A percentile compares a stretch with the other conserved stretches of the same genome.
Conservation (phyloP, 1,140 invertebrate species). For the Formica exsecta region DNA sequence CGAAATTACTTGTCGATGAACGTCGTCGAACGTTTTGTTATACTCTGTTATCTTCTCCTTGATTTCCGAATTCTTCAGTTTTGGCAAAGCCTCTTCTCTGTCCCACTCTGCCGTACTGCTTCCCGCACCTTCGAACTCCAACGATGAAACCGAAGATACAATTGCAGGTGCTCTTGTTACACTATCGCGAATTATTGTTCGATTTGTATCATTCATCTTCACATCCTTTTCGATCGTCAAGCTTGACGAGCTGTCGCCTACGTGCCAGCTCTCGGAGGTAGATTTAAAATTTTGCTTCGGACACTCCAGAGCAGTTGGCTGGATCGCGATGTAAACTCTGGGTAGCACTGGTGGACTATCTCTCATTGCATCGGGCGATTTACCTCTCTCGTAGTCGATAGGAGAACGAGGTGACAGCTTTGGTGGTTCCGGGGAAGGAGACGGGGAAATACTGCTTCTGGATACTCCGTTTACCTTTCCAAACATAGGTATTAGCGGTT, state of each 20-base stretch:
- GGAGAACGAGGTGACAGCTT: constrained; percentile 75
- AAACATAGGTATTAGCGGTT: constrained; percentile 15
- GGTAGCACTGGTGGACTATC: constrained; percentile 76
- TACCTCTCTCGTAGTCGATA: constrained; percentile 39
- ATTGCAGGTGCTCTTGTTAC: background rate
- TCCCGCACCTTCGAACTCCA: background rate
- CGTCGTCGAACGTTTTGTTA: constrained; percentile 23
- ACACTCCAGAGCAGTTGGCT: constrained; percentile 36
- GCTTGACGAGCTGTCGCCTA: background rate
- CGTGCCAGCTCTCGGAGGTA: constrained; percentile 15
- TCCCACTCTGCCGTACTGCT: constrained; percentile 11
- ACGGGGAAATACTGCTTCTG: background rate
- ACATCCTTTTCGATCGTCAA: constrained; percentile 9
- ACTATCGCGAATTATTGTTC: constrained; percentile 15
- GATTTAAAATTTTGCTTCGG: constrained; percentile 17
- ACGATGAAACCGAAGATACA: constrained; percentile 24
- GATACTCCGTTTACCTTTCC: background rate
- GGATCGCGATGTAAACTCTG: constrained; percentile 57
- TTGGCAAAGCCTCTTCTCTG: background rate
- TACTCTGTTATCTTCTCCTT: constrained; percentile 7
- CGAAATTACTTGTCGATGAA: background rate
- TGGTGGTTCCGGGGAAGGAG: constrained; percentile 74
- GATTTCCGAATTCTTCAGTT: constrained; percentile 29
- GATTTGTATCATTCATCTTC: constrained; percentile 19
- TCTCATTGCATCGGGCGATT: constrained; percentile 56